A percentile compares a stretch with the other conserved stretches of the same genome.
These are phyloP conservation scores for Charanyca ferruginea DNA, from an alignment of 2,888 invertebrate genomes.

Conservation along the genomic window DNA sequence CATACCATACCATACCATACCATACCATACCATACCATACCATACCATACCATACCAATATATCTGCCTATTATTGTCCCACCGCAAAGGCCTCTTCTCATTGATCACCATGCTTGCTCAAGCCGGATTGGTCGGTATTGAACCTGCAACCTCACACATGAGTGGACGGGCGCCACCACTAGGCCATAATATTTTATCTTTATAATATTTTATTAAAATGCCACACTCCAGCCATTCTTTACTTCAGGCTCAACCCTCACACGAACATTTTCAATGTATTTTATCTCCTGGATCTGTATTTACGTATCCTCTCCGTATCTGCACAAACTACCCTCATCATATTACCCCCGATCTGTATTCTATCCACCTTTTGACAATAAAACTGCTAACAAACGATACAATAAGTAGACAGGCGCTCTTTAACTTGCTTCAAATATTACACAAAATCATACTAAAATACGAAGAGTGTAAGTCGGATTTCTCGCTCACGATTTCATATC, in stretches of 20 bases:
- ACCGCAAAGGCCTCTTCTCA: too few species aligned
- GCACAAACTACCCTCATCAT: slow-evolving; percentile 34
- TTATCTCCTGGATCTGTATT: slow-evolving; percentile 8
- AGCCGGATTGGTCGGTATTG: too few species aligned
- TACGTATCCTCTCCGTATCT: slow-evolving; percentile 12
- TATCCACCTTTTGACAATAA: slow-evolving; percentile 33
- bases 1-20: too few species aligned
- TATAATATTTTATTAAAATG: neutral
- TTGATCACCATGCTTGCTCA: too few species aligned
- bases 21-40: too few species aligned
- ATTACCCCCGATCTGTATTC: slow-evolving; percentile 39
- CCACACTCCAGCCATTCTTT: neutral
- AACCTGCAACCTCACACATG: too few species aligned
- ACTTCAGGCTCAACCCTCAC: neutral
- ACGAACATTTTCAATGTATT: slow-evolving; percentile 16
- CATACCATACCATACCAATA: too few species aligned
- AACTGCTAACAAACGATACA: slow-evolving; percentile 42
- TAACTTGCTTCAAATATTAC: slow-evolving; percentile 48
- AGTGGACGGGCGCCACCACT: too few species aligned
- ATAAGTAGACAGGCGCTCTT: slow-evolving; percentile 36
- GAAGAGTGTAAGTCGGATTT: neutral
- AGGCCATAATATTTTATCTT: too few species aligned
- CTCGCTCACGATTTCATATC: neutral
- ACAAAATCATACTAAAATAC: slow-evolving; percentile 36
- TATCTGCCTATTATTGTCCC: too few species aligned